Base-by-base conservation (phyloP, 2,113 vertebrate genomes). In the Chiloscyllium plagiosum region DNA sequence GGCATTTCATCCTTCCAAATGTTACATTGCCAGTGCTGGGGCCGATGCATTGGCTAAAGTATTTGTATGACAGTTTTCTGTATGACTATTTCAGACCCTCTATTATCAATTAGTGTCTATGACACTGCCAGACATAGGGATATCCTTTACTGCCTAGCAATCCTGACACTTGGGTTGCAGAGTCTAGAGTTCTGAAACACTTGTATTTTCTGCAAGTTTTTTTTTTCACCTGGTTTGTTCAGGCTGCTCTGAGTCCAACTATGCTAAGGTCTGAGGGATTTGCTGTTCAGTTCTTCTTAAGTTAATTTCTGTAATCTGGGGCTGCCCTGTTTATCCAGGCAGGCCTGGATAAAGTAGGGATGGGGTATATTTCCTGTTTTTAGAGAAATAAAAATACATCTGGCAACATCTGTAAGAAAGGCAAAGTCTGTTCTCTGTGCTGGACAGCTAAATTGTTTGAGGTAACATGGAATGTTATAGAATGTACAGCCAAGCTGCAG, bases 11-110 rank as follows among this genome's bases (percentile, higher is more conserved):
- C 99, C 99, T 85, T 98, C 99, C 95, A 99, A 99, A 97, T 99
- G 99, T 97, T 99, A 99, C 96, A 99, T 99, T 96, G 99, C 99
- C 97, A 99, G 99, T 96, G 99, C 99, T 93, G 99, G 99, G 96
- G 99, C 99, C 5, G 99, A 99, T 61, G 99, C 99, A n/a, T 98
- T 99, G 96, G 99, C 99, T 95, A 99, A 99, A 98, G 99, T 99
- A 97, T 99, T 99, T 96, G 99, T 99, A 99, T 99, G 99, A 99
- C 98, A 96, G 96, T 97, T 96, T 96, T 96, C 97, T 96, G 95
- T 96, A 97, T 61, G 96, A 96, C 96, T 96, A 96, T 97, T 97
- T 97, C 97, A 98, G 97, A 97, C 97, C 98, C 97, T 97, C 97
- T 95, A 97, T 97, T 97, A 97, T 97, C 97, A 97, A 98, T 97